phyloP scores from a whole-genome alignment of 2,797 vertebrate genomes.

The Anguilla marmorata region DNA sequence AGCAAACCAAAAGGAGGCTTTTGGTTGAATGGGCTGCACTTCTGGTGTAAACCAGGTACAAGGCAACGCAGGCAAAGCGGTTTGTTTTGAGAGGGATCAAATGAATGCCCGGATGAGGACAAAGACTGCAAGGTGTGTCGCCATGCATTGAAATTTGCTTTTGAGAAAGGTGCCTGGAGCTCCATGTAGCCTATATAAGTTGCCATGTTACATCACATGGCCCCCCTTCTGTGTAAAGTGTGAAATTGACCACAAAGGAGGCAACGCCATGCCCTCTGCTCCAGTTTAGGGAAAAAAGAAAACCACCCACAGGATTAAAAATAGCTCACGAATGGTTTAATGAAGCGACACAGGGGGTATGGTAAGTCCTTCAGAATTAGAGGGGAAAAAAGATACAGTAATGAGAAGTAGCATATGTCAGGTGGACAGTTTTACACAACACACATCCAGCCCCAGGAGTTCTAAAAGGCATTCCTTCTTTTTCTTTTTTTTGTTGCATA shows the following conservation, averaged over 20 bases:
- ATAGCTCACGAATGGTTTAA: constrained; percentile 76
- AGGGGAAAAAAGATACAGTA: constrained; percentile 53
- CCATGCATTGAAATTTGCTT: not conserved
- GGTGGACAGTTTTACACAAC: not conserved
- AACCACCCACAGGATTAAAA: constrained; percentile 54
- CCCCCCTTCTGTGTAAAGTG: constrained; percentile 1
- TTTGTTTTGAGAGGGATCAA: not conserved
- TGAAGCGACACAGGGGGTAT: constrained; percentile 64
- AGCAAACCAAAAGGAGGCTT: not conserved
- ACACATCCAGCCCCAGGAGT: not conserved
- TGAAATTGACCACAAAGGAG: constrained; percentile 6
- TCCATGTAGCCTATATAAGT: not conserved
- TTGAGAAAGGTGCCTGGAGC: not conserved
- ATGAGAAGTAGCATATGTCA: constrained; percentile 27
- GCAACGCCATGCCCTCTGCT: not conserved
- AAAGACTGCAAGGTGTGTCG: not conserved
- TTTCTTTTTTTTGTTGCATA: not conserved
- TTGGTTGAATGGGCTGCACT: not conserved
- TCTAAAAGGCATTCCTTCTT: not conserved
- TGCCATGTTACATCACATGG: not conserved
- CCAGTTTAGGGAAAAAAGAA: constrained; percentile 23
- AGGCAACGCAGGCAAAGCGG: not conserved
- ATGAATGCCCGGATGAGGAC: not conserved
- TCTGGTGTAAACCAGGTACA: too few relatives aligned
- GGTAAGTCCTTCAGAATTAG: constrained; percentile 46